Base-by-base conservation (phyloP, 2,888 invertebrate species). In the Acanthosepion esculentum region DNA sequence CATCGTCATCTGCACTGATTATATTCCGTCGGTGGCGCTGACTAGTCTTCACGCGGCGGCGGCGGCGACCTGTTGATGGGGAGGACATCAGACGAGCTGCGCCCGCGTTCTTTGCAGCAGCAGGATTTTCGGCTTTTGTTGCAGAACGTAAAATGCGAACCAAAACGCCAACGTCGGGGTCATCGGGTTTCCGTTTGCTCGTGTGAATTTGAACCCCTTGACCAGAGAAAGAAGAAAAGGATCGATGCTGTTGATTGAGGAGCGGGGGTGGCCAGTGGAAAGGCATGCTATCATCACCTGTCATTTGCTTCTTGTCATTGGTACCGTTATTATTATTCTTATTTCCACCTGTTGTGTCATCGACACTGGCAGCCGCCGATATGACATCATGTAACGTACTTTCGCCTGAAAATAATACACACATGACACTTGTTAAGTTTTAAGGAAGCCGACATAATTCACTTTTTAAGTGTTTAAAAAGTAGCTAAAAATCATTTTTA, bases 171-270 rank as follows among this genome's bases (percentile, higher is more conserved):
- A 78, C n/a, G n/a, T 78, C 78, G n/a, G 78, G 78, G 78, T 78
- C 78, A n/a, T 78, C 78, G 78, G 78, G 78, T 78, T 78, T 78
- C 18, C 78, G 10, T 18, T 78, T 78, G 78, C 78, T 78, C 18
- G 78, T 78, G 78, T 78, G 78, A n/a, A 78, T 78, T 78, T 78
- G 78, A n/a, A 78, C 78, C 78, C 78, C 78, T 78, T 78, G 78
- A n/a, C 78, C 78, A 33, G 78, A 78, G 78, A 78, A 78, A 15
- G 78, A 78, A 78, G 78, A 78, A 33, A 78, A 78, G 12, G 78
- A 78, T 10, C 78, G 7, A n/a, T 78, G 78, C n/a, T 78, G 78
- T 78, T 78, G 78, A 10, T 78, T 78, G 33, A 78, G 78, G 33
- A 78, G 78, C 33, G 78, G n/a, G 15, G 78, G 78, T 15, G 78